Evolutionary conservation across 1,140 invertebrate genomes (phyloP).

Genomic region (Panagrolaimus sp.): DNA sequence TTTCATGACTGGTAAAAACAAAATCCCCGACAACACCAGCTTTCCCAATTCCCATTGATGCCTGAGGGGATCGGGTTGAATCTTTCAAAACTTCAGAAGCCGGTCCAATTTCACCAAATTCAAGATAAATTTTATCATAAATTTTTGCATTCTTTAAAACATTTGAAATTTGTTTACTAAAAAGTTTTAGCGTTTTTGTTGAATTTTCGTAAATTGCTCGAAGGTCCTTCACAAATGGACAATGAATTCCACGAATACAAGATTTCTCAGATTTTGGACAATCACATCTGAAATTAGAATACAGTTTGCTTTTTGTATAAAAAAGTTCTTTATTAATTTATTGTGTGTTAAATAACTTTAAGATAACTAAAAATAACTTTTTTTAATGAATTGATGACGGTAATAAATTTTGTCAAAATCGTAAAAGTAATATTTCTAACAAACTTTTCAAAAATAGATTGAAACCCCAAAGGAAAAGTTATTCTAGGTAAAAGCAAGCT

Average conservation of each 20-base stretch:
- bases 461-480: too few relatives aligned
- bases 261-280: slow-evolving; percentile 25
- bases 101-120: slow-evolving; percentile 28
- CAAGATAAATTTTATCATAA: slow-evolving; percentile 31
- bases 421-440: too few relatives aligned
- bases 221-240: slow-evolving; percentile 27
- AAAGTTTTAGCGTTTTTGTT: slow-evolving; percentile 21
- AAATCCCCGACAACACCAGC: not conserved
- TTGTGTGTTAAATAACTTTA: too few relatives aligned
- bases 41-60: too few relatives aligned
- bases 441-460: too few relatives aligned
- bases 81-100: not conserved
- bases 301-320: not conserved
- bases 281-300: slow-evolving; percentile 22
- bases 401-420: too few relatives aligned
- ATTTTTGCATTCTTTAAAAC: slow-evolving; percentile 14
- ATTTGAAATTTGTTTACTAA: slow-evolving; percentile 22
- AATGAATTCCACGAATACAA: slow-evolving; percentile 26
- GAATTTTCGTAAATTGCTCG: slow-evolving; percentile 30
- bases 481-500: too few relatives aligned
- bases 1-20: not conserved
- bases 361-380: too few relatives aligned
- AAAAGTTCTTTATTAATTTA: too few relatives aligned
- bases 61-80: too few relatives aligned
- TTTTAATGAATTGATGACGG: too few relatives aligned